These are phyloP conservation scores for Zele albiditarsus DNA, from an alignment of 2,888 invertebrate species.

Conservation along the genomic window DNA sequence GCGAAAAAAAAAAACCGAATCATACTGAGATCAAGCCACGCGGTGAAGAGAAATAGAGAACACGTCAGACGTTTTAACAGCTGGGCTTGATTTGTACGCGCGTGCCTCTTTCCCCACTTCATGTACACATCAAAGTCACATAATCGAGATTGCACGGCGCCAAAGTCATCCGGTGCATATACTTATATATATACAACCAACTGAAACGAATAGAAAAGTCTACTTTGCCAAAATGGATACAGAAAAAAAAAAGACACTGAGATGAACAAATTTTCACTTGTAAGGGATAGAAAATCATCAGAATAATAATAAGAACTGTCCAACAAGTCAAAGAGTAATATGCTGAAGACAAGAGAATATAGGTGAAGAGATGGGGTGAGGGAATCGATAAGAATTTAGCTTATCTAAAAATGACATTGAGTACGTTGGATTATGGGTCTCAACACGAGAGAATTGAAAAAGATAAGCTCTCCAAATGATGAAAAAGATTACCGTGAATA, in stretches of 20 bases:
- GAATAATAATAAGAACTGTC: not conserved
- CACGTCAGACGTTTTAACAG: constrained; percentile 8
- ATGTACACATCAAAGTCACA: not conserved
- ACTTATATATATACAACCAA: not conserved
- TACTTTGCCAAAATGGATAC: not conserved
- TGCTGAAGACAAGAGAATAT: not conserved
- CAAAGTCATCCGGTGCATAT: not conserved
- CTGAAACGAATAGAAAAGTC: not conserved
- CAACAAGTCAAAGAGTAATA: not conserved
- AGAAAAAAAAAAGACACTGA: not conserved
- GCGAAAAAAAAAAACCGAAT: not conserved
- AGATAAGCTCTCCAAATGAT: not conserved
- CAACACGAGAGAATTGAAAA: not conserved
- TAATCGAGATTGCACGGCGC: not conserved
- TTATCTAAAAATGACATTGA: not conserved
- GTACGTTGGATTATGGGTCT: not conserved
- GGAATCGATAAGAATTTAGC: not conserved
- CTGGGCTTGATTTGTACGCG: not conserved
- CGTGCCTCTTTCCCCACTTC: not conserved
- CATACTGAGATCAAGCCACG: not conserved
- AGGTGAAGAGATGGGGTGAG: not conserved
- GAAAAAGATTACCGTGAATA: not conserved
- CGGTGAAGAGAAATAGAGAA: not conserved
- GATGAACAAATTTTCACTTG: not conserved
- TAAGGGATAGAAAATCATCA: not conserved